Percentiles rank a stretch among this genome's conserved stretches.
Evolutionary conservation across 2,113 vertebrate genomes (phyloP).

Genomic region (Neoarius graeffei): DNA sequence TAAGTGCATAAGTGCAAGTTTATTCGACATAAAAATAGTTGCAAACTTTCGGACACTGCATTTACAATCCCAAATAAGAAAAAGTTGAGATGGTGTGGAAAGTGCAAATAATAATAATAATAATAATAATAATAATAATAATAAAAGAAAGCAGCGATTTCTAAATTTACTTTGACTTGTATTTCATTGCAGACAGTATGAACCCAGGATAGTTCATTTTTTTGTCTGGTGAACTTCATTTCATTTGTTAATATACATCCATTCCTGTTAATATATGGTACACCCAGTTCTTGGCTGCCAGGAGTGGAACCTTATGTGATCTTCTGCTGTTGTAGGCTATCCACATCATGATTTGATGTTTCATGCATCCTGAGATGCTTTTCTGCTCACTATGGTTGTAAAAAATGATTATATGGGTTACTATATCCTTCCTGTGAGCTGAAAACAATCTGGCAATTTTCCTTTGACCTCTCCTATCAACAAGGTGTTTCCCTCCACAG

Average conservation of each 20-base stretch:
- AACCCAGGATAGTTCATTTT: too few species aligned
- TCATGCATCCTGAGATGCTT: neutral
- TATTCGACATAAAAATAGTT: slow-evolving; percentile 18
- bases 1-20: slow-evolving; percentile 40
- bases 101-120: too few species aligned
- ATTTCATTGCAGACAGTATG: too few species aligned
- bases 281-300: too few species aligned
- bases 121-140: too few species aligned
- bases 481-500: neutral
- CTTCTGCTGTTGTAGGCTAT: neutral
- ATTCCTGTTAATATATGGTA: too few species aligned
- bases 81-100: too few species aligned
- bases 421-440: neutral
- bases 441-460: neutral
- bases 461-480: neutral
- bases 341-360: neutral
- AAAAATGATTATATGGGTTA: neutral
- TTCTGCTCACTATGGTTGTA: neutral
- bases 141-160: too few species aligned
- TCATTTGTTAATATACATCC: too few species aligned
- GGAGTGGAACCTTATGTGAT: neutral
- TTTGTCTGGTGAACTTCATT: too few species aligned
- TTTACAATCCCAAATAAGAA: neutral
- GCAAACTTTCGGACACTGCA: slow-evolving; percentile 7
- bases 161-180: too few species aligned